Percentiles rank a stretch among this genome's conserved stretches.
These are phyloP conservation scores for Sinodicranocentrus sp. DNA, from an alignment of 2,888 invertebrate genomes.

Conservation along the genomic window DNA sequence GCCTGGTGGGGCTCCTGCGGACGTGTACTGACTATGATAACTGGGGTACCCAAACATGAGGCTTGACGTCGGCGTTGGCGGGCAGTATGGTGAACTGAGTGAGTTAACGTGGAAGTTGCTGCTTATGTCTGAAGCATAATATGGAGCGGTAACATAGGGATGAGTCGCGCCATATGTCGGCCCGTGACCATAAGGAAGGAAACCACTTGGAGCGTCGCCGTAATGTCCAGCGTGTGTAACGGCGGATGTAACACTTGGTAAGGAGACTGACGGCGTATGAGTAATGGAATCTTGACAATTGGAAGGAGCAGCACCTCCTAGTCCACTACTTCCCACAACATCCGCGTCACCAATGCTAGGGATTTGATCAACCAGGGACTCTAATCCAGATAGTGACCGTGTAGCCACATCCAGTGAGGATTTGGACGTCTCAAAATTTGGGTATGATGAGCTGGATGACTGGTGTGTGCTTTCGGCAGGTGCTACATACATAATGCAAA, in stretches of 20 bases:
- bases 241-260: constrained; percentile 63
- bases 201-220: constrained; percentile 72
- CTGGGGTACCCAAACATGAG: constrained; percentile 75
- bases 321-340: constrained; percentile 62
- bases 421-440: constrained; percentile 71
- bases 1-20: constrained; percentile 55
- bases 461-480: constrained; percentile 48
- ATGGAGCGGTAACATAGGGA: constrained; percentile 74
- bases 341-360: constrained; percentile 90
- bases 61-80: constrained; percentile 73
- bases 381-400: constrained; percentile 85
- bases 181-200: constrained; percentile 74
- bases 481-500: constrained; percentile 25
- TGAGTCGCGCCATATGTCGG: constrained; percentile 71
- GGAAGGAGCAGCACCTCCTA: constrained; percentile 61
- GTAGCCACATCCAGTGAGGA: constrained; percentile 77
- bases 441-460: constrained; percentile 46
- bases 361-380: constrained; percentile 94
- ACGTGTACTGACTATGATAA: constrained; percentile 73
- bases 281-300: constrained; percentile 68
- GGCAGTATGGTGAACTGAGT: constrained; percentile 74
- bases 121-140: constrained; percentile 75
- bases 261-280: constrained; percentile 65
- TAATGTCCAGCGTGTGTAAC: constrained; percentile 66
- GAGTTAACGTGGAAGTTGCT: constrained; percentile 74